A percentile compares a stretch with the other conserved stretches of the same genome.
phyloP scores from a whole-genome alignment of 2,113 vertebrate species.

The Carlito syrichta region DNA sequence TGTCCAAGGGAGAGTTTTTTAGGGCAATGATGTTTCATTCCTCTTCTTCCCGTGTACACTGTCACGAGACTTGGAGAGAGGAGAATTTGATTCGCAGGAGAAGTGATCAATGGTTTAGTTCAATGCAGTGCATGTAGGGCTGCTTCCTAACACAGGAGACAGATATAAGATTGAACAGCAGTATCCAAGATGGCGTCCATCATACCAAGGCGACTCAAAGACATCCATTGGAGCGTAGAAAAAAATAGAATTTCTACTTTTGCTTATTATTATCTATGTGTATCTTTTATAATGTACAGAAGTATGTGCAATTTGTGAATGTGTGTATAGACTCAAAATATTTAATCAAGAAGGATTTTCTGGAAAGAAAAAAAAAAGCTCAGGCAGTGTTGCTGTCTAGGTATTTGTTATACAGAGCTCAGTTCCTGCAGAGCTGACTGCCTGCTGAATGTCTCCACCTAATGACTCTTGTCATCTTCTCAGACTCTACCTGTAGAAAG shows the following conservation, averaged over 20 bases:
- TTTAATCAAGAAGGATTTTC: neutral
- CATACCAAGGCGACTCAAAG: neutral
- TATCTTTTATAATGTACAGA: neutral
- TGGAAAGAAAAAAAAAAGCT: neutral
- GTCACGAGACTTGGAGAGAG: neutral
- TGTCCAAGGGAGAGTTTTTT: neutral
- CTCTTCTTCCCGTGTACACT: neutral
- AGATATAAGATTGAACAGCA: neutral
- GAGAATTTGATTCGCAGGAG: neutral
- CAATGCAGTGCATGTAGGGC: neutral
- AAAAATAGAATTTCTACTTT: neutral
- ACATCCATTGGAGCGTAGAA: neutral
- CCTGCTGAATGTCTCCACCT: neutral
- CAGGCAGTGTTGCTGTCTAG: neutral
- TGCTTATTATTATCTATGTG: neutral
- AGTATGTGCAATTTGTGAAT: neutral
- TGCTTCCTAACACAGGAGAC: neutral
- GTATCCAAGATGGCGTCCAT: neutral
- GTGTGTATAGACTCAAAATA: neutral
- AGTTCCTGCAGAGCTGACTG: neutral
- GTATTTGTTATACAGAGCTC: neutral
- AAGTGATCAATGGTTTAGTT: neutral
- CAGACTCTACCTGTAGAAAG: neutral
- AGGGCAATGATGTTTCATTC: neutral
- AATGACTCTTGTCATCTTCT: neutral